These are phyloP conservation scores for Ranitomeya variabilis DNA, from an alignment of 2,113 vertebrate species.

Conservation along the genomic window DNA sequence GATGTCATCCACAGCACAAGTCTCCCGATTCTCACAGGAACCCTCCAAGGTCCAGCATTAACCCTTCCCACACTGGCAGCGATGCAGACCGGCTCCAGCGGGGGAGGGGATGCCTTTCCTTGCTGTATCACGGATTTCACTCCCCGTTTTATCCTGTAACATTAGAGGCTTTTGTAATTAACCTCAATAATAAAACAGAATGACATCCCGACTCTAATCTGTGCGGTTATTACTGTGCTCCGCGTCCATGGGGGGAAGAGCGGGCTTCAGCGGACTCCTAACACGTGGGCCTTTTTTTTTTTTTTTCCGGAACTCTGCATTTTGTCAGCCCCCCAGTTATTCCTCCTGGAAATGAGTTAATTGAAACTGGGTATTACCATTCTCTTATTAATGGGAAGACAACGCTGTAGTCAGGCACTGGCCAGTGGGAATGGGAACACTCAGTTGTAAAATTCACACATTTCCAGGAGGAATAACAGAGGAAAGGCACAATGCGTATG, in stretches of 20 bases:
- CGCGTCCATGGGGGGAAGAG: no score
- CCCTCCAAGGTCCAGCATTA: background rate
- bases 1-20: no score
- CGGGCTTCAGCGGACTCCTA: no score
- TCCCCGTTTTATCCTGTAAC: background rate
- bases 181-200: constrained; percentile 40
- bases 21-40: background rate
- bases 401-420: no score
- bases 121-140: background rate
- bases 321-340: background rate
- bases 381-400: no score
- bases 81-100: background rate
- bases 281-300: background rate
- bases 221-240: background rate
- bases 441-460: no score
- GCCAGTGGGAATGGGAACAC: no score
- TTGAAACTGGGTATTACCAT: background rate
- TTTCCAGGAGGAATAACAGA: no score
- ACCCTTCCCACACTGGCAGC: background rate
- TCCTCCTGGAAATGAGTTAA: background rate
- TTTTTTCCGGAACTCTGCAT: background rate
- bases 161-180: constrained; percentile 50
- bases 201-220: background rate
- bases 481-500: no score
- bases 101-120: background rate